Conservation (phyloP, 2,113 vertebrate species). For the Gasterosteus aculeatus region DNA sequence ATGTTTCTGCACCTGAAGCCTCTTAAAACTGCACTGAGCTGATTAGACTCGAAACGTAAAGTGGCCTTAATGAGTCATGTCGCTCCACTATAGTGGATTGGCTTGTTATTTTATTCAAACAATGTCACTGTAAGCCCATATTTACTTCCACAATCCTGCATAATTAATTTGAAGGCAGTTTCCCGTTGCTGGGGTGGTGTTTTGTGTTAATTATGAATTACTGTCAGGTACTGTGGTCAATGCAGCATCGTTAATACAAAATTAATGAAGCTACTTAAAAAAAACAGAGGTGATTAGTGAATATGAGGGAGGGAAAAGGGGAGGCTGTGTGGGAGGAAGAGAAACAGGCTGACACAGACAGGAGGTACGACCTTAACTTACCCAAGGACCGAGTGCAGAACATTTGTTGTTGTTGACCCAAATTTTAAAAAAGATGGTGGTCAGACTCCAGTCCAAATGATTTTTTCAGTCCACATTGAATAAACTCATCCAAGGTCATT, state of each 20-base stretch:
- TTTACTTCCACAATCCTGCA: background rate
- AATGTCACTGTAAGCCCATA: background rate
- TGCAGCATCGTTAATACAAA: constrained; percentile 28
- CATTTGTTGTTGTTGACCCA: background rate
- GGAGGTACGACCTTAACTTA: constrained; percentile 22
- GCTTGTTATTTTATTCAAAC: constrained; percentile 15
- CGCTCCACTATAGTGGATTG: background rate
- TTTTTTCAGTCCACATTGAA: background rate
- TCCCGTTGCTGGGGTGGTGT: constrained; percentile 29
- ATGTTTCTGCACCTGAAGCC: background rate
- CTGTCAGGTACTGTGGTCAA: constrained; percentile 48
- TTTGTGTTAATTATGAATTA: constrained; percentile 51
- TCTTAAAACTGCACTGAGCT: background rate
- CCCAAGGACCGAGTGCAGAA: background rate
- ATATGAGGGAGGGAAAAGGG: background rate
- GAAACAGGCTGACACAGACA: background rate
- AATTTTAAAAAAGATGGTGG: background rate
- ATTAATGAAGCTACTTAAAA: constrained; percentile 55
- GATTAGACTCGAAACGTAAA: background rate
- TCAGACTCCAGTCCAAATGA: background rate
- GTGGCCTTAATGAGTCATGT: background rate
- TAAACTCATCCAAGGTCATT: background rate
- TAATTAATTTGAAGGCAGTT: constrained; percentile 20
- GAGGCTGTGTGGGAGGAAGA: background rate
- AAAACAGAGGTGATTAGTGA: constrained; percentile 49